Evolutionary conservation across 2,113 vertebrate species (phyloP).

Genomic region (Pelodiscus sinensis): DNA sequence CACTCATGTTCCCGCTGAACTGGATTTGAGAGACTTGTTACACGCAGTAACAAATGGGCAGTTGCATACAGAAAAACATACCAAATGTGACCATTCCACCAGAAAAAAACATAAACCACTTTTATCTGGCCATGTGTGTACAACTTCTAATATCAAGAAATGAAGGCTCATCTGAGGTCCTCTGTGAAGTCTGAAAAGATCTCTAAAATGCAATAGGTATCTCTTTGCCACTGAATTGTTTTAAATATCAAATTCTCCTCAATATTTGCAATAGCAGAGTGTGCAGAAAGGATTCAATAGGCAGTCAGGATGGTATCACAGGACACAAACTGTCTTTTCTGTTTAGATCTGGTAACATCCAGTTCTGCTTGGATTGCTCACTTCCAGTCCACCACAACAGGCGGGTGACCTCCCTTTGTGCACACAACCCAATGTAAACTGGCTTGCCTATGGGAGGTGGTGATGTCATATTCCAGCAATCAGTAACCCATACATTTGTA

Average conservation of each 20-base stretch:
- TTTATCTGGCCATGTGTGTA: background rate
- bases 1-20: background rate
- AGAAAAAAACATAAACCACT: background rate
- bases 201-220: background rate
- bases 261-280: background rate
- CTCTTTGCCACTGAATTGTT: background rate
- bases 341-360: background rate
- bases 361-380: constrained; percentile 4
- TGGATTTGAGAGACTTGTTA: background rate
- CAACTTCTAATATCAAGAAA: background rate
- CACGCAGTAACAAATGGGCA: background rate
- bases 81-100: background rate
- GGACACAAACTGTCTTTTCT: too few relatives aligned
- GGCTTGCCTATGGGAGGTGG: background rate
- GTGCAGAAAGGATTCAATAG: background rate
- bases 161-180: fast-evolving
- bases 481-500: too few relatives aligned
- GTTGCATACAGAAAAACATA: background rate
- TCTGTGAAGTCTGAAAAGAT: background rate
- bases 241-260: background rate
- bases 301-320: background rate
- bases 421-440: background rate
- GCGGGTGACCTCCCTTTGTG: background rate
- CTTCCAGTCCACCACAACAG: constrained; percentile 1
- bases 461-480: background rate